Conservation (phyloP, 2,888 invertebrate genomes). For the Altica lythri region DNA sequence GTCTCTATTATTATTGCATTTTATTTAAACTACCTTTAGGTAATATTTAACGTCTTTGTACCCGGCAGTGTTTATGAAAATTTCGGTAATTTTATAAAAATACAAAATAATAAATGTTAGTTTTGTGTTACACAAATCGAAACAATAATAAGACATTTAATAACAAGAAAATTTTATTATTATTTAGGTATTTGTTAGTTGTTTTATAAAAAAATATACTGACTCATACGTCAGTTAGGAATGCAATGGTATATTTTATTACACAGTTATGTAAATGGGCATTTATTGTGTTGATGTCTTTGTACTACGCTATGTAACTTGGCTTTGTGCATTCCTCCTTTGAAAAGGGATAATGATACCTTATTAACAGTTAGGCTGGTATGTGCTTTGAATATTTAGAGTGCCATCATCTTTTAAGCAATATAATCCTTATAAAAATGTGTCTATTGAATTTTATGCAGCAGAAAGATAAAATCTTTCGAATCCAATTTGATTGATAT, state of each 20-base stretch:
- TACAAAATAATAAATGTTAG: too few relatives aligned
- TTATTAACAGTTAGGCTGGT: slow-evolving; percentile 41
- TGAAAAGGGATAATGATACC: slow-evolving; percentile 43
- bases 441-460: slow-evolving; percentile 30
- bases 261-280: slow-evolving; percentile 28
- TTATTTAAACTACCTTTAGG: too few relatives aligned
- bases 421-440: slow-evolving; percentile 44
- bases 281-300: slow-evolving; percentile 23
- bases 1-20: too few relatives aligned
- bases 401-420: slow-evolving; percentile 40
- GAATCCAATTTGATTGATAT: slow-evolving; percentile 39
- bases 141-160: too few relatives aligned
- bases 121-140: too few relatives aligned
- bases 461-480: slow-evolving; percentile 29
- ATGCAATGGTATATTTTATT: slow-evolving; percentile 24
- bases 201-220: too few relatives aligned
- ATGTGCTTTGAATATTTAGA: slow-evolving; percentile 41
- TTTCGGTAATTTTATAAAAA: too few relatives aligned
- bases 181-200: too few relatives aligned
- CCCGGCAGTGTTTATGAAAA: too few relatives aligned
- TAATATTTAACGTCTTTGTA: too few relatives aligned
- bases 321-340: slow-evolving; percentile 30
- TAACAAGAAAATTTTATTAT: too few relatives aligned
- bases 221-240: slow-evolving; percentile 6
- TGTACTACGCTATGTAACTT: slow-evolving; percentile 22